These are phyloP conservation scores for Chlamydotis undulata DNA, from an alignment of 2,113 vertebrate species.

Conservation along the genomic window DNA sequence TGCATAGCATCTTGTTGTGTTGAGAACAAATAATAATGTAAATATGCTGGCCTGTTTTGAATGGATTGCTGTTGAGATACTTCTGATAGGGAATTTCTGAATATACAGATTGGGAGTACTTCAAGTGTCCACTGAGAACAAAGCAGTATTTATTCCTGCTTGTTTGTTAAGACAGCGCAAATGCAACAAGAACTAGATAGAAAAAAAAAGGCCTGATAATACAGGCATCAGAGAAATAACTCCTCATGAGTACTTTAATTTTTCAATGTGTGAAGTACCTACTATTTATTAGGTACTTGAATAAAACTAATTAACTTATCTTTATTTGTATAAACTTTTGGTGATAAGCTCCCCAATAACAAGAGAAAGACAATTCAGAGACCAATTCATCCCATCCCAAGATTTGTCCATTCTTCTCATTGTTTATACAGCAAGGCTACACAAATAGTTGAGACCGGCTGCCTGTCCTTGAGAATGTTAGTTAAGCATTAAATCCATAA, in stretches of 20 bases:
- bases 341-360: not conserved
- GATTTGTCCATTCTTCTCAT: not conserved
- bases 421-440: not conserved
- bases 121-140: not conserved
- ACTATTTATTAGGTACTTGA: not conserved
- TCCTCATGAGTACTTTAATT: not conserved
- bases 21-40: not conserved
- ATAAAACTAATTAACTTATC: not conserved
- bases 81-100: not conserved
- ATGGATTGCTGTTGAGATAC: not conserved
- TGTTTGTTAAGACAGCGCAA: not conserved
- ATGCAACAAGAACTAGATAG: not conserved
- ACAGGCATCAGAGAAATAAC: not conserved
- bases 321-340: not conserved
- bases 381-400: not conserved
- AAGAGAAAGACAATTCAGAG: not conserved
- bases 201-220: not conserved
- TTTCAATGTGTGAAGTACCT: not conserved
- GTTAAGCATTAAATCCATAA: not conserved
- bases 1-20: not conserved
- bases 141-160: not conserved
- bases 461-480: not conserved
- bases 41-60: not conserved
- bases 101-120: rapidly evolving
- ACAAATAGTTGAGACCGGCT: not conserved